A percentile compares a stretch with the other conserved stretches of the same genome.
phyloP scores from a whole-genome alignment of 2,113 vertebrate genomes.

The Microcebus murinus region DNA sequence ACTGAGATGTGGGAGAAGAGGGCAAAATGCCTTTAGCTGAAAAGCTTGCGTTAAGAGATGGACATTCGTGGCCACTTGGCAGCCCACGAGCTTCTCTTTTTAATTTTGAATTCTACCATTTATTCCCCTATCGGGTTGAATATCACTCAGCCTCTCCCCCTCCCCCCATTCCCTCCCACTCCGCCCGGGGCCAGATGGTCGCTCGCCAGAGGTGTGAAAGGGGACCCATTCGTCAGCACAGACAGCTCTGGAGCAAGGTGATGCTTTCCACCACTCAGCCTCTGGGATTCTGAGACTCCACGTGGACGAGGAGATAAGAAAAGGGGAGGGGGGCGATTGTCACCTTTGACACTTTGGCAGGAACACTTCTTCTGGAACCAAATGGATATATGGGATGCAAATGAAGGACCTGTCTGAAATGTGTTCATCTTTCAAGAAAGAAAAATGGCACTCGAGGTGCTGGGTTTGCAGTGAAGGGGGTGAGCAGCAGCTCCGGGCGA shows the following conservation, averaged over 20 bases:
- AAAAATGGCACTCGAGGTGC: neutral
- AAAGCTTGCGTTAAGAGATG: neutral
- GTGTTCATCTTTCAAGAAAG: neutral
- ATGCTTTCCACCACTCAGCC: neutral
- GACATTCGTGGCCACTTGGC: neutral
- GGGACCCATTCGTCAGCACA: neutral
- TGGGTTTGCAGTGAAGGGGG: fast-evolving
- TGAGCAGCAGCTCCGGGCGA: neutral
- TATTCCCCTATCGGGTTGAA: neutral
- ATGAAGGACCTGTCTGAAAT: neutral
- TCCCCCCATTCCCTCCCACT: neutral
- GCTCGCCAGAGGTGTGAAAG: neutral
- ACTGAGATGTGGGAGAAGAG: fast-evolving
- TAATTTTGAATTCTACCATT: neutral
- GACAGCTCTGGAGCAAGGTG: neutral
- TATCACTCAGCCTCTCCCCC: neutral
- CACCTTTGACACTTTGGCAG: neutral
- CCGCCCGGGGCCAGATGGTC: neutral
- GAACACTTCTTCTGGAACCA: neutral
- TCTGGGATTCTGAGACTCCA: neutral
- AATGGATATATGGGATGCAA: fast-evolving
- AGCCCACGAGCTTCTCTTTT: neutral
- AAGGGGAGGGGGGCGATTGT: neutral
- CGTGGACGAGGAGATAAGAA: neutral
- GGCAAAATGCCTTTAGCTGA: neutral